Percentiles rank a stretch among this genome's conserved stretches.
phyloP scores from a whole-genome alignment of 2,888 invertebrate genomes.

The Drosophila pseudotakahashii region DNA sequence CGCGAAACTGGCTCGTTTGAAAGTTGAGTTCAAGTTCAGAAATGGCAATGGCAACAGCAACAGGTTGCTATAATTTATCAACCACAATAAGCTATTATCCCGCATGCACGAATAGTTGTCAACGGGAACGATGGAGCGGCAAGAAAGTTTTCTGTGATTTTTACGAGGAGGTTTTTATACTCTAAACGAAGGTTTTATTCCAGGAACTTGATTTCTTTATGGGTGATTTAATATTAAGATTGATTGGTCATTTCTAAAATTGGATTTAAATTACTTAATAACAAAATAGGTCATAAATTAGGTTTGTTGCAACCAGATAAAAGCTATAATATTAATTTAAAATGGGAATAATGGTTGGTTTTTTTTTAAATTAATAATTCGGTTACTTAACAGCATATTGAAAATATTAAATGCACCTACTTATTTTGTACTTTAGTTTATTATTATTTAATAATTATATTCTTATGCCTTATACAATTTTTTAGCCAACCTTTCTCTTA shows the following conservation, averaged over 20 bases:
- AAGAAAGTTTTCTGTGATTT: background rate
- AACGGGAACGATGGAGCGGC: slow-evolving; percentile 5
- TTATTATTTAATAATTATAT: background rate
- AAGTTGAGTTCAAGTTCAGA: slow-evolving; percentile 48
- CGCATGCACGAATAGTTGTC: slow-evolving; percentile 45
- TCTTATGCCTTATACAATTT: no score
- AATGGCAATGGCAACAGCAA: slow-evolving; percentile 36
- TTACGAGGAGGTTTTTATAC: slow-evolving; percentile 20
- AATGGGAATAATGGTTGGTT: no score
- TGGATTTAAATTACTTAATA: background rate
- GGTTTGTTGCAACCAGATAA: no score
- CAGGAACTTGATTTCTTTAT: background rate
- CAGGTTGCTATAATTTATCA: slow-evolving; percentile 30
- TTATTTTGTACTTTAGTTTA: no score
- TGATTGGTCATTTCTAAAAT: background rate
- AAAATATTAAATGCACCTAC: no score
- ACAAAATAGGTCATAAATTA: background rate
- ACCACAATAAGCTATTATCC: slow-evolving; percentile 50
- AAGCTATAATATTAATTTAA: no score
- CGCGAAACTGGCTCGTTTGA: slow-evolving; percentile 64
- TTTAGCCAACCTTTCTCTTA: background rate
- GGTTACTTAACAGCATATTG: no score
- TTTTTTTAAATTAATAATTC: no score
- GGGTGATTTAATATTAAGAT: no score
- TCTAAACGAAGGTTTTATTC: slow-evolving; percentile 6